Conservation (phyloP, 2,797 vertebrate species). For the Adelosebastes latens region DNA sequence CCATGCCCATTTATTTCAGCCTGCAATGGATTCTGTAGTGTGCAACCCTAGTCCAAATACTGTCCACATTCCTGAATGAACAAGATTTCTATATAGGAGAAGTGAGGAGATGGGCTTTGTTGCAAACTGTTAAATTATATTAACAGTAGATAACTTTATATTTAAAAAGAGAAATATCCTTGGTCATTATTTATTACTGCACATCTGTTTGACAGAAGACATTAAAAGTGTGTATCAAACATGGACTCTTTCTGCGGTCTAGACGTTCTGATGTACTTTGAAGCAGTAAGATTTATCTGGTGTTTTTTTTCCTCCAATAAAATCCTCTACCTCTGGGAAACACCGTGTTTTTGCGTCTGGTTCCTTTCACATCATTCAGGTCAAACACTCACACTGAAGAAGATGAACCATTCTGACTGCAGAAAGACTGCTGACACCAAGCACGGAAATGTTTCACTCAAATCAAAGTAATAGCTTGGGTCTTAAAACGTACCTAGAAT, state of each 20-base stretch:
- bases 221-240: conserved; percentile 86
- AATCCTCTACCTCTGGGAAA: conserved; percentile 89
- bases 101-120: conserved; percentile 88
- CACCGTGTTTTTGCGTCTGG: conserved; percentile 19
- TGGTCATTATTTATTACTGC: conserved; percentile 94
- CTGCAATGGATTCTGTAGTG: conserved; percentile 86
- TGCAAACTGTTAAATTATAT: conserved; percentile 86
- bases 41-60: conserved; percentile 88
- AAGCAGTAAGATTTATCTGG: conserved; percentile 88
- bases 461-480: background rate
- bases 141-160: conserved; percentile 89
- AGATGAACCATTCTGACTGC: background rate
- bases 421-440: background rate
- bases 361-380: background rate
- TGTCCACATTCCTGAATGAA: conserved; percentile 90
- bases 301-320: conserved; percentile 87
- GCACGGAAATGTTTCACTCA: background rate
- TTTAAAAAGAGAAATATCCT: conserved; percentile 86
- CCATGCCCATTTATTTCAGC: conserved; percentile 71
- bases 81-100: conserved; percentile 82
- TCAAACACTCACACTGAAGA: conserved; percentile 7
- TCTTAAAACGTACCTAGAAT: background rate
- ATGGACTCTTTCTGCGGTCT: conserved; percentile 87
- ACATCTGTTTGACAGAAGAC: conserved; percentile 82
- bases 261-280: conserved; percentile 88